Evolutionary conservation across 2,113 vertebrate species (phyloP).

Genomic region (Macrotis lagotis): DNA sequence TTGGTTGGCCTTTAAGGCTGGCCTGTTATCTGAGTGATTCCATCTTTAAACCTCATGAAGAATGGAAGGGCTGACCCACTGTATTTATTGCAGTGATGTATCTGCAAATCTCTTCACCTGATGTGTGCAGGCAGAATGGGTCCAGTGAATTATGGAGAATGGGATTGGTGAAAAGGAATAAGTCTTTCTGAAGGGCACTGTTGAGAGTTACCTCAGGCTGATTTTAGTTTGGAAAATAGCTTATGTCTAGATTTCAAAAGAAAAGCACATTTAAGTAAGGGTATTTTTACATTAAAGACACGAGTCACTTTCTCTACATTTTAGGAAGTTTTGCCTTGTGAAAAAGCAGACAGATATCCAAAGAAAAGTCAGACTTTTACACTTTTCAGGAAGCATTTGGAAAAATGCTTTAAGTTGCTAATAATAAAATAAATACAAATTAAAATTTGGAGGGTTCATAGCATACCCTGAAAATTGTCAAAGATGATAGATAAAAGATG

Average conservation of each 20-base stretch:
- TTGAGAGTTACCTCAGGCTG: slow-evolving; percentile 57
- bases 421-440: slow-evolving; percentile 5
- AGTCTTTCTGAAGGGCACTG: slow-evolving; percentile 52
- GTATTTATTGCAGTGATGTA: slow-evolving; percentile 34
- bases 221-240: slow-evolving; percentile 58
- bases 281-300: slow-evolving; percentile 15
- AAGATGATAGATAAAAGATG: not conserved
- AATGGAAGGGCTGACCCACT: slow-evolving; percentile 41
- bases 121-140: slow-evolving; percentile 21
- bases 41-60: slow-evolving; percentile 35
- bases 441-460: not conserved
- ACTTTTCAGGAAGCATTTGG: not conserved
- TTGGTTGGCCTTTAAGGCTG: slow-evolving; percentile 32
- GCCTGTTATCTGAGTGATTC: slow-evolving; percentile 51
- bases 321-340: not conserved
- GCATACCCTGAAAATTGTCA: not conserved
- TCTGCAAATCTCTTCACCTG: slow-evolving; percentile 50
- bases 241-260: slow-evolving; percentile 57
- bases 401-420: not conserved
- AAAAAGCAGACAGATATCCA: not conserved
- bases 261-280: slow-evolving; percentile 43
- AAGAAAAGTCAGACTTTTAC: not conserved
- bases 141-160: slow-evolving; percentile 52
- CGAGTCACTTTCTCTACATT: not conserved
- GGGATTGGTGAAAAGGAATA: slow-evolving; percentile 29